phyloP scores from a whole-genome alignment of 2,113 vertebrate genomes.

The Camelus dromedarius region DNA sequence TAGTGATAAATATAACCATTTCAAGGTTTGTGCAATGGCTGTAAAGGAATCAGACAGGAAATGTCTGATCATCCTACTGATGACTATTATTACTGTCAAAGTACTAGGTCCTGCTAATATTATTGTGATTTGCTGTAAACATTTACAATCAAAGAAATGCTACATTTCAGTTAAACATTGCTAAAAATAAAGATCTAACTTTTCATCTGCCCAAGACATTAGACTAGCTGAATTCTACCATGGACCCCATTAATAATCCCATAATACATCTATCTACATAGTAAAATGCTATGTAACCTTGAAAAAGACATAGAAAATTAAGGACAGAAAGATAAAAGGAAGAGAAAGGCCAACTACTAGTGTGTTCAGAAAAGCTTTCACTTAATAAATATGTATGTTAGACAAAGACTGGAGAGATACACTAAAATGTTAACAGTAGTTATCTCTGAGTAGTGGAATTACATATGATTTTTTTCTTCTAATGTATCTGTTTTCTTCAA shows the following conservation, averaged over 20 bases:
- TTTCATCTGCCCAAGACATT: slow-evolving; percentile 12
- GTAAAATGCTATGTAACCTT: background rate
- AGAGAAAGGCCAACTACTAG: background rate
- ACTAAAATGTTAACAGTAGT: slow-evolving; percentile 26
- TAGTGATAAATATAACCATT: background rate
- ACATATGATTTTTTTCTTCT: background rate
- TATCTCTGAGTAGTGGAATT: background rate
- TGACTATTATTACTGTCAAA: background rate
- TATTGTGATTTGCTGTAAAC: background rate
- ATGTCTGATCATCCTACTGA: background rate
- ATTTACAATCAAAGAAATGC: slow-evolving; percentile 30
- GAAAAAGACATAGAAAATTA: background rate
- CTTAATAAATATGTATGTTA: background rate
- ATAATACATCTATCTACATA: background rate
- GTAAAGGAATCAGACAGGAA: background rate
- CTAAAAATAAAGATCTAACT: background rate
- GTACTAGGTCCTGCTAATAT: background rate
- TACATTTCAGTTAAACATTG: background rate
- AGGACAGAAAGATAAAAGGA: background rate
- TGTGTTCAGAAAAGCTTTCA: background rate
- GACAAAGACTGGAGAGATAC: background rate
- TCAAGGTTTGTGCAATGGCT: background rate
- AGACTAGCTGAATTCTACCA: background rate
- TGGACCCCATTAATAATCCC: background rate
- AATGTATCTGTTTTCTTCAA: background rate